phyloP scores from a whole-genome alignment of 1,140 invertebrate species.

The Anoplophora glabripennis region DNA sequence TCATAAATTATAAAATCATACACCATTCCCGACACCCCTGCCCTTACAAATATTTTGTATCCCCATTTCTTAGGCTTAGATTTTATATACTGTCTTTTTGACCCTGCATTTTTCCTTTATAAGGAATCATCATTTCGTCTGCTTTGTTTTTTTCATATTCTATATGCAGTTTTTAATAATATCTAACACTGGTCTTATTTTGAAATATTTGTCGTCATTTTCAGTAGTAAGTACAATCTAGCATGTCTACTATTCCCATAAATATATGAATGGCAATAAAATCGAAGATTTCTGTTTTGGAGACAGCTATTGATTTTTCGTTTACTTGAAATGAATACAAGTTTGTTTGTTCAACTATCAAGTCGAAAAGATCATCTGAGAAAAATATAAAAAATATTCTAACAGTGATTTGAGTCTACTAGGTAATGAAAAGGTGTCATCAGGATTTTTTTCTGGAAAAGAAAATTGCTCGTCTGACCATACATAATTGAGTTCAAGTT shows the following conservation, averaged over 20 bases:
- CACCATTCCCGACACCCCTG: conserved; percentile 4
- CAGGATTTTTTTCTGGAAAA: conserved; percentile 9
- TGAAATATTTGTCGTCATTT: conserved; percentile 33
- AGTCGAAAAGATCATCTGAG: not conserved
- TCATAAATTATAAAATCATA: conserved; percentile 8
- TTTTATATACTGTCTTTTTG: conserved; percentile 11
- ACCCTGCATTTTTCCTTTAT: conserved; percentile 43
- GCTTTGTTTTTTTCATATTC: conserved; percentile 27
- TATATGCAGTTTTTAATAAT: conserved; percentile 21
- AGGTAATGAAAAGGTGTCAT: conserved; percentile 10
- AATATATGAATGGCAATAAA: conserved; percentile 16
- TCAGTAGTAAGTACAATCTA: conserved; percentile 6
- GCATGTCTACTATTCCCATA: conserved; percentile 12
- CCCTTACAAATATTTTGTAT: conserved; percentile 15
- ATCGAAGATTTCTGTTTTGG: conserved; percentile 9
- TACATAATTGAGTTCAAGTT: too few relatives aligned
- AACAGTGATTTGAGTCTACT: not conserved
- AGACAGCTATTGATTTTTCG: conserved; percentile 16
- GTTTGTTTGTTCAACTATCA: conserved; percentile 7
- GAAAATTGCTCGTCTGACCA: conserved; percentile 14
- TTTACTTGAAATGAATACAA: conserved; percentile 15
- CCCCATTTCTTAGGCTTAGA: conserved; percentile 15
- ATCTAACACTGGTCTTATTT: conserved; percentile 27
- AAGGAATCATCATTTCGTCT: conserved; percentile 49
- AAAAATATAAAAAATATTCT: not conserved